A percentile compares a stretch with the other conserved stretches of the same genome.
Evolutionary conservation across 2,113 vertebrate genomes (phyloP).

Genomic region (Euleptes europaea): DNA sequence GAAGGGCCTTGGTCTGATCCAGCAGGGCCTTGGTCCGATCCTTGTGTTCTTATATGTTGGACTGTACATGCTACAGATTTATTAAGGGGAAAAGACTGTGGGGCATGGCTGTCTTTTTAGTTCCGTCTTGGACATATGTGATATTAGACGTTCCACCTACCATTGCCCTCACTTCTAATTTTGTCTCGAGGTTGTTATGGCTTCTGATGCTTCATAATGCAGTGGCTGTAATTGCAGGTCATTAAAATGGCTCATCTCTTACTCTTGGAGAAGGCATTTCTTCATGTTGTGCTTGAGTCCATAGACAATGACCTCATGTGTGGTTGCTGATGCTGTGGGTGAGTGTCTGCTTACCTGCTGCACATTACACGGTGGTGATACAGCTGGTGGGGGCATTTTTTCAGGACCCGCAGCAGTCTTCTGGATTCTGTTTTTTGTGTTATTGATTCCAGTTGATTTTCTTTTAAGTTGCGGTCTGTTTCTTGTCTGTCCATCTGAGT

Average conservation of each 20-base stretch:
- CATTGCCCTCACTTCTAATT: not conserved
- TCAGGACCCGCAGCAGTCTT: not conserved
- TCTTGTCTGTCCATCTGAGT: not conserved
- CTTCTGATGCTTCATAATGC: not conserved
- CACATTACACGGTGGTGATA: not conserved
- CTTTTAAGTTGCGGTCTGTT: not conserved
- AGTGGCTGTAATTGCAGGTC: not conserved
- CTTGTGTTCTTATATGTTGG: no score
- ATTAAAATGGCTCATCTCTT: not conserved
- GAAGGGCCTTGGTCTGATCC: no score
- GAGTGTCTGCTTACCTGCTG: not conserved
- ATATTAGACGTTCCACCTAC: not conserved
- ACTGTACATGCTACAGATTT: no score
- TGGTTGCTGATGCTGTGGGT: not conserved
- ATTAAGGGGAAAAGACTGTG: not conserved
- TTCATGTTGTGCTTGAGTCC: not conserved
- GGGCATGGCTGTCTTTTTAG: not conserved
- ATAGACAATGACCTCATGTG: not conserved
- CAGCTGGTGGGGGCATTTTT: not conserved
- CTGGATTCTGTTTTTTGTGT: not conserved
- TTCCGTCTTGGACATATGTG: not conserved
- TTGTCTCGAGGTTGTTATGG: not conserved
- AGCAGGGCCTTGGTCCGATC: no score
- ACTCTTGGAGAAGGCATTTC: not conserved
- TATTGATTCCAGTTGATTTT: not conserved